phyloP scores from a whole-genome alignment of 2,113 vertebrate species.

The Thunnus thynnus region DNA sequence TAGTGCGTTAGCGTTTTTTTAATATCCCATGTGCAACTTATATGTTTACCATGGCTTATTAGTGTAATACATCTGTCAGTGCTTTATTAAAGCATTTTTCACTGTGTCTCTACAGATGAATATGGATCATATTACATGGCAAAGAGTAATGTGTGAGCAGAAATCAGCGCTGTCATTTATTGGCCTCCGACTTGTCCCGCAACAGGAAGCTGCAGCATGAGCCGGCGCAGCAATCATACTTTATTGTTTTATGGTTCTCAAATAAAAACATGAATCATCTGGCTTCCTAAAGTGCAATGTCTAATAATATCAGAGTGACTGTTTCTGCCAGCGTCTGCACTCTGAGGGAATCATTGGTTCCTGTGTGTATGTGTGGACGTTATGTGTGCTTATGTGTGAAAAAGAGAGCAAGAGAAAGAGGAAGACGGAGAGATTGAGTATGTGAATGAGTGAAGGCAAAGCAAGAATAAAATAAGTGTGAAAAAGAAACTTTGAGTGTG shows the following conservation, averaged over 20 bases:
- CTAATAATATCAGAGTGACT: slow-evolving; percentile 75
- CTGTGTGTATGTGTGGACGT: slow-evolving; percentile 10
- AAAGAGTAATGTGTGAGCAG: slow-evolving; percentile 63
- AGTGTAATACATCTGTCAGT: slow-evolving; percentile 54
- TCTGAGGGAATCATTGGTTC: slow-evolving; percentile 41
- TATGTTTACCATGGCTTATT: slow-evolving; percentile 34
- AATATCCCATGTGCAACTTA: background rate
- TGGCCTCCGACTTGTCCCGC: slow-evolving; percentile 63
- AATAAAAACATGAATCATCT: slow-evolving; percentile 83
- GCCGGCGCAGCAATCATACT: slow-evolving; percentile 68
- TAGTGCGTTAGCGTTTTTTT: background rate
- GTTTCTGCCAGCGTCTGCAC: slow-evolving; percentile 74
- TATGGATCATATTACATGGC: slow-evolving; percentile 57
- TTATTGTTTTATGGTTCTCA: slow-evolving; percentile 82
- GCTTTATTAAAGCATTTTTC: slow-evolving; percentile 56
- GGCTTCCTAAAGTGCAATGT: slow-evolving; percentile 76
- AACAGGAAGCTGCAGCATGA: slow-evolving; percentile 55
- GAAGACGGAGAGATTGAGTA: slow-evolving; percentile 13
- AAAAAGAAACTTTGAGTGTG: slow-evolving; percentile 30
- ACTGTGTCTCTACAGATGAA: slow-evolving; percentile 50
- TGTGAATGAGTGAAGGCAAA: slow-evolving; percentile 8
- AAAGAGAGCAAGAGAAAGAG: slow-evolving; percentile 6
- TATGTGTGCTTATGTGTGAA: slow-evolving; percentile 3
- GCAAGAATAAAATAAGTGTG: slow-evolving; percentile 22
- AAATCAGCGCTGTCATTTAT: slow-evolving; percentile 82